A percentile compares a stretch with the other conserved stretches of the same genome.
Evolutionary conservation across 1,140 invertebrate genomes (phyloP).

Genomic region (Zaprionus kolodkinae): DNA sequence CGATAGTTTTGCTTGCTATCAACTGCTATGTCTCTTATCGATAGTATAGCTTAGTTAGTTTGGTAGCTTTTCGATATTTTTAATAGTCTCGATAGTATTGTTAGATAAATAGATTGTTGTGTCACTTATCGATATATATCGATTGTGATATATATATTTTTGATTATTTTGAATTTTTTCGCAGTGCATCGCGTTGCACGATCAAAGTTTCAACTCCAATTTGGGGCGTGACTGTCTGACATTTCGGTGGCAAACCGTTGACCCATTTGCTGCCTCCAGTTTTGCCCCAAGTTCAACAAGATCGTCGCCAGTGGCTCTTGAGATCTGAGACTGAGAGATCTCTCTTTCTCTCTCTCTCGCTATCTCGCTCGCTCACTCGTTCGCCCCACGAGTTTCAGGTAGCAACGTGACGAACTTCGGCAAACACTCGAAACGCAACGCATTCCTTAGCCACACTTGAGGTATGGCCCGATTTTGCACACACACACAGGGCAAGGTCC

Average conservation of each 20-base stretch:
- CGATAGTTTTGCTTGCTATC: too few relatives aligned
- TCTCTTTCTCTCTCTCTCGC: not conserved
- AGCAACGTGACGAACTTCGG: slow-evolving; percentile 21
- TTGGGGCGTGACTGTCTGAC: slow-evolving; percentile 21
- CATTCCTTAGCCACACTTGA: slow-evolving; percentile 39
- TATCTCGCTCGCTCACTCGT: not conserved
- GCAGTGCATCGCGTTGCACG: not conserved
- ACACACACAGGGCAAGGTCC: slow-evolving; percentile 22
- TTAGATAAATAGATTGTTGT: too few relatives aligned
- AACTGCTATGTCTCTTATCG: too few relatives aligned
- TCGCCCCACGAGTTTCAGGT: not conserved
- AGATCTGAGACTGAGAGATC: slow-evolving; percentile 8
- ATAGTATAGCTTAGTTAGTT: too few relatives aligned
- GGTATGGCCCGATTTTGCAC: slow-evolving; percentile 23
- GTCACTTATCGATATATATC: too few relatives aligned
- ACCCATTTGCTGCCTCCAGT: slow-evolving; percentile 15
- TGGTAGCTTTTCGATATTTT: too few relatives aligned
- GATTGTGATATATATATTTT: too few relatives aligned
- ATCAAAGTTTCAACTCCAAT: slow-evolving; percentile 12
- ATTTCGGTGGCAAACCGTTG: slow-evolving; percentile 27
- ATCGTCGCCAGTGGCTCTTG: not conserved
- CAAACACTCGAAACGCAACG: slow-evolving; percentile 18
- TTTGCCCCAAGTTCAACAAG: slow-evolving; percentile 28
- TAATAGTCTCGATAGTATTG: too few relatives aligned
- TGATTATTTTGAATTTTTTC: not conserved